Percentiles rank a stretch among this genome's conserved stretches.
These are phyloP conservation scores for Nannoperca australis DNA, from an alignment of 2,797 vertebrate genomes.

Conservation along the genomic window DNA sequence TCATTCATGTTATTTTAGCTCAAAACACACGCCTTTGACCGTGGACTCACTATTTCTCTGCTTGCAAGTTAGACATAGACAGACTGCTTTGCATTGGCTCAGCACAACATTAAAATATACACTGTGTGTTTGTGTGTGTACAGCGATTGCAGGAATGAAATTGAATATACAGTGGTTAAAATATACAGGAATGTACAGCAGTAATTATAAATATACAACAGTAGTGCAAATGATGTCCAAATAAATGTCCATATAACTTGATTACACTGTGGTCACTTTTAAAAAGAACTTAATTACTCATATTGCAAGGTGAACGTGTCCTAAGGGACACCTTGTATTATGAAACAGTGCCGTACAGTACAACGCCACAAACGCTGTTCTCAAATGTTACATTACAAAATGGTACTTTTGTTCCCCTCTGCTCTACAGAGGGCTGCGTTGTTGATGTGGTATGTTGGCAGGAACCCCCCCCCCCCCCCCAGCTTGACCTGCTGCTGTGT, in stretches of 20 bases:
- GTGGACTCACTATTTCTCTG: neutral
- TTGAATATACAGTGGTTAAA: too few species aligned
- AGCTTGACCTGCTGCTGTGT: constrained; percentile 56
- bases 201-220: too few species aligned
- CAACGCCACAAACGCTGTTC: neutral
- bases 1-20: constrained; percentile 8
- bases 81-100: too few species aligned
- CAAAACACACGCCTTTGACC: neutral
- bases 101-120: too few species aligned
- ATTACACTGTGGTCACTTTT: neutral
- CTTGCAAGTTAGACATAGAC: neutral
- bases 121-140: too few species aligned
- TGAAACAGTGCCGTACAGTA: neutral
- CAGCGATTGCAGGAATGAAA: too few species aligned
- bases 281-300: neutral
- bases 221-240: too few species aligned
- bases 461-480: constrained; percentile 30
- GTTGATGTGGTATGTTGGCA: constrained; percentile 58
- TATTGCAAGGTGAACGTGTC: neutral
- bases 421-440: constrained; percentile 51
- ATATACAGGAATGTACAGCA: too few species aligned
- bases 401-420: constrained; percentile 25
- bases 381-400: neutral
- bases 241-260: too few species aligned
- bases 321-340: neutral